Conservation (phyloP, 2,888 invertebrate species). For the Zeuzera pyrina region DNA sequence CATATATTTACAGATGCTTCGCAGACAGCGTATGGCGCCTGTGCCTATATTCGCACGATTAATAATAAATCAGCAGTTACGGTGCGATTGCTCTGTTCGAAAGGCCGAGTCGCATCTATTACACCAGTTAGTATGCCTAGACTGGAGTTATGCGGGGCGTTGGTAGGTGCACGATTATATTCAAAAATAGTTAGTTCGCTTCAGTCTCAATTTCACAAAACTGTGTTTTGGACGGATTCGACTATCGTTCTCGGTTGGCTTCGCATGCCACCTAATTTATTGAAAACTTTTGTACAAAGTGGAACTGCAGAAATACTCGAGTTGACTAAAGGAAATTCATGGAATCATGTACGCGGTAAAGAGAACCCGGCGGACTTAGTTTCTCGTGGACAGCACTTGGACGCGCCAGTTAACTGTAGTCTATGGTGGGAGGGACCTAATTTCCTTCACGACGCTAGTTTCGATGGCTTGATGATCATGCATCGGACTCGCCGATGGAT, state of each 20-base stretch:
- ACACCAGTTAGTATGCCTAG: conserved; percentile 19
- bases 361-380: neutral
- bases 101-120: conserved; percentile 19
- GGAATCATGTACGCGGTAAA: conserved; percentile 1
- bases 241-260: conserved; percentile 20
- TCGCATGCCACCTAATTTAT: conserved; percentile 12
- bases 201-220: conserved; percentile 8
- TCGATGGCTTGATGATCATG: neutral
- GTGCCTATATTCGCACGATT: conserved; percentile 16
- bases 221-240: conserved; percentile 18
- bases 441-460: neutral
- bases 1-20: conserved; percentile 17
- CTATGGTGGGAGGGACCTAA: no score
- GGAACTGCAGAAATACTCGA: conserved; percentile 15
- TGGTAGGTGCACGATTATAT: conserved; percentile 14
- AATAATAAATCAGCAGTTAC: conserved; percentile 4
- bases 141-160: conserved; percentile 20
- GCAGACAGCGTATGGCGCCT: conserved; percentile 16
- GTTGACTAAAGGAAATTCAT: conserved; percentile 6
- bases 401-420: neutral
- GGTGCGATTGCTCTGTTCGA: conserved; percentile 17
- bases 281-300: conserved; percentile 20
- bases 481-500: neutral
- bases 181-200: conserved; percentile 10
- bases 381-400: neutral